Base-by-base conservation (phyloP, 2,797 vertebrate species). In the Crenichthys baileyi region DNA sequence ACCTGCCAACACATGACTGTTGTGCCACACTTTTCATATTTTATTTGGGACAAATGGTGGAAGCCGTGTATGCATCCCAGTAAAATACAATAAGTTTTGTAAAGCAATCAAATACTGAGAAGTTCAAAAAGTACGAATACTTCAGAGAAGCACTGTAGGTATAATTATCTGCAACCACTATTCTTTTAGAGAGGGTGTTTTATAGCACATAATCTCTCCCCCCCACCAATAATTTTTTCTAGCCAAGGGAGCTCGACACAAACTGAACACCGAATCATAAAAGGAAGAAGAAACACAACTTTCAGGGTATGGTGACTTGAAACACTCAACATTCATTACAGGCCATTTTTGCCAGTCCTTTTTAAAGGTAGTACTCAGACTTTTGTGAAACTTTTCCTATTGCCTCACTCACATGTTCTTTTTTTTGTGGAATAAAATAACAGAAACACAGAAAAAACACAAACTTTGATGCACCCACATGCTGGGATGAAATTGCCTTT, bases 381-480 rank as follows among this genome's bases (percentile, higher is more conserved):
- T 22, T 20, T 22, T 24, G 63, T 41, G 4, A 6, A 67, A 46
- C 7, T 13, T 5, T 16, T 55, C 8, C 20, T 24, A 15, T 24
- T 46, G 41, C 67, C 39, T 70, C 67, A 68, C 65, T 70, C 67
- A 70, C 67, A 70, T 70, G 44, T 70, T 46, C 41, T 46, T 26
- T 70, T 70, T 46, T 26, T 26, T 48, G 12, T 26, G 67, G 44
- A 26, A 26, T 26, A 26, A 16, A 26, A n/a, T 44, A 70, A 68
- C 9, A 41, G 22, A 67, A 24, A 44, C 20, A 18, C 22, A 0
- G 65, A 48, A 26, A 16, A 44, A n/a, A 41, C 75, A 90, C 82
- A 88, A n/a, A 72, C 48, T 20, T 76, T 51, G 78, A 72, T 81
- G 84, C 88, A 87, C 90, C 85, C 90, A 91, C 91, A 93, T 91